Conservation (phyloP, 2,113 vertebrate species). For the Noturus placidus region DNA sequence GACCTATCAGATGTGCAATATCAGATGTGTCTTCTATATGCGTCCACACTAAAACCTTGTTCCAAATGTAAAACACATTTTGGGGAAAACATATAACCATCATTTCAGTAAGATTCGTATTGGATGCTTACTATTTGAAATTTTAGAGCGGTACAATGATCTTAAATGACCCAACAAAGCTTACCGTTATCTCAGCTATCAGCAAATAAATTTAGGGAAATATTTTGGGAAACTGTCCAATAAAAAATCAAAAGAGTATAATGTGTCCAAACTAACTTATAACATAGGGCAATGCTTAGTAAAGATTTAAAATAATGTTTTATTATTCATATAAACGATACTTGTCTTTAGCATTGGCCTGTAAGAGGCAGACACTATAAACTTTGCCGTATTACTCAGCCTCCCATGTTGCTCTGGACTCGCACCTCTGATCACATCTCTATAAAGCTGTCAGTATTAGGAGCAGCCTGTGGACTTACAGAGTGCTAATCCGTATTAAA, state of each 20-base stretch:
- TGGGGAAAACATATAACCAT: neutral
- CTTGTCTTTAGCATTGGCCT: neutral
- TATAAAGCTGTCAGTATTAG: slow-evolving; percentile 68
- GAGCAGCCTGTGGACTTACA: slow-evolving; percentile 54
- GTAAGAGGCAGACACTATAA: neutral
- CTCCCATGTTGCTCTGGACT: slow-evolving; percentile 58
- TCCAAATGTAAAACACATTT: neutral
- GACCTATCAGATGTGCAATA: neutral
- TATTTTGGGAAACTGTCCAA: neutral
- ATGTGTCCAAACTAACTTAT: neutral
- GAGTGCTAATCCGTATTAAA: slow-evolving; percentile 59
- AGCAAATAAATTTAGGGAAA: neutral
- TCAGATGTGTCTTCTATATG: neutral
- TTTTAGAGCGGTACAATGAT: neutral
- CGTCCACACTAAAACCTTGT: neutral
- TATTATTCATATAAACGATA: no score
- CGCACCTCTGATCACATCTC: slow-evolving; percentile 64
- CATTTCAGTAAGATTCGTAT: neutral
- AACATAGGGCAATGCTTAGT: neutral
- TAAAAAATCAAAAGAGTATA: neutral
- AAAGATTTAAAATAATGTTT: neutral
- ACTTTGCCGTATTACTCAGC: slow-evolving; percentile 20
- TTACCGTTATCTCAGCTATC: no score
- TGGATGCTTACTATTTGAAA: neutral
- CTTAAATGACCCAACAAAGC: neutral